phyloP scores from a whole-genome alignment of 2,888 invertebrate genomes.

The Axea sp. region DNA sequence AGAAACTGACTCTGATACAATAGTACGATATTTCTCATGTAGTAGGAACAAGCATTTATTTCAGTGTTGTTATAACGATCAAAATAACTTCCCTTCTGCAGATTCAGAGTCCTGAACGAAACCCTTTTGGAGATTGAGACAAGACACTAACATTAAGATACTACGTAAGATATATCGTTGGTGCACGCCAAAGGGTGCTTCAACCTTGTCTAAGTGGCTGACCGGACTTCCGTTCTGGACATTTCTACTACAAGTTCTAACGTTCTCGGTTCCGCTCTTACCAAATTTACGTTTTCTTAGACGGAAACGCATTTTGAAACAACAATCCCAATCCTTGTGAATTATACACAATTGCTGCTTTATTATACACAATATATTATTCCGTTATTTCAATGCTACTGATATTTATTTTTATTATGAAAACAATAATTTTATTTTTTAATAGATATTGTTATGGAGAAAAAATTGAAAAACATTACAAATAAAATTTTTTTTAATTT shows the following conservation, averaged over 20 bases:
- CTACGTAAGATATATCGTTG: constrained; percentile 62
- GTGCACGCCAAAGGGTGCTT: constrained; percentile 64
- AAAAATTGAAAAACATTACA: no score
- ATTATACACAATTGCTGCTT: no score
- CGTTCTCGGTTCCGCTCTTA: constrained; percentile 61
- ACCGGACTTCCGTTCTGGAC: constrained; percentile 69
- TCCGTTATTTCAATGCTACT: no score
- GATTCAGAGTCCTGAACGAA: constrained; percentile 59
- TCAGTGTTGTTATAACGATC: constrained; percentile 50
- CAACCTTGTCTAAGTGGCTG: constrained; percentile 65
- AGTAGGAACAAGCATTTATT: constrained; percentile 50
- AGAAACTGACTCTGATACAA: constrained; percentile 34
- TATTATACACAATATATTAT: no score
- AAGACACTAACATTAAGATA: constrained; percentile 49
- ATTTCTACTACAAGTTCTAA: constrained; percentile 65
- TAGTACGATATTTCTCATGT: constrained; percentile 35
- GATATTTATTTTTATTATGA: no score
- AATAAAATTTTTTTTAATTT: no score
- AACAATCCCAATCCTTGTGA: no score
- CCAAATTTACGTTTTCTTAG: constrained; percentile 65
- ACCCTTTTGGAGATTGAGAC: constrained; percentile 47
- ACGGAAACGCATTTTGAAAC: constrained; percentile 60
- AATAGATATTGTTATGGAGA: no score
- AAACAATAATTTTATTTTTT: no score
- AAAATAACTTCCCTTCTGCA: constrained; percentile 47